Percentiles rank a stretch among this genome's conserved stretches.
phyloP scores from a whole-genome alignment of 2,797 vertebrate genomes.

The Galago senegalensis region DNA sequence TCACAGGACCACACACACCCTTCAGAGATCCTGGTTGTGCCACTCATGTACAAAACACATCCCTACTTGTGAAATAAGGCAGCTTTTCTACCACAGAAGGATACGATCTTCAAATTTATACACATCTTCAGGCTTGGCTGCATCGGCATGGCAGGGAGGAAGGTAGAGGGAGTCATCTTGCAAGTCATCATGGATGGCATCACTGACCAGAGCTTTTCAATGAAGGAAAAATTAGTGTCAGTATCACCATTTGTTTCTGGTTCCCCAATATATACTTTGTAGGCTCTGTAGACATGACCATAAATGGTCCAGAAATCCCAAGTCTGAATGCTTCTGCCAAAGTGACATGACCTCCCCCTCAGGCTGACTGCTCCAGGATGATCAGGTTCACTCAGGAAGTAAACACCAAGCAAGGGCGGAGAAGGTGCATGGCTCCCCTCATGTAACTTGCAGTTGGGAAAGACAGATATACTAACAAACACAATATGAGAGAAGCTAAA shows the following conservation, averaged over 20 bases:
- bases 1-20: not conserved
- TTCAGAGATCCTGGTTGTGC: not conserved
- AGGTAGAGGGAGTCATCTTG: slow-evolving; percentile 89
- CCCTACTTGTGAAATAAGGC: not conserved
- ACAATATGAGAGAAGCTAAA: not conserved
- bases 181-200: slow-evolving; percentile 90
- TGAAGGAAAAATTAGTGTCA: not conserved
- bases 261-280: not conserved
- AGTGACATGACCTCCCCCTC: not conserved
- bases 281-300: not conserved
- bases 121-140: slow-evolving; percentile 92
- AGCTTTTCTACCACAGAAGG: slow-evolving; percentile 86
- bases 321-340: not conserved
- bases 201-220: slow-evolving; percentile 92
- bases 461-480: not conserved
- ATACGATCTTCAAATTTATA: slow-evolving; percentile 96
- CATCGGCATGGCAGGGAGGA: slow-evolving; percentile 92
- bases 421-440: not conserved
- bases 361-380: not conserved
- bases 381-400: not conserved
- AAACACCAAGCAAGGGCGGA: not conserved
- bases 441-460: not conserved
- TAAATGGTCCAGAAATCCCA: not conserved
- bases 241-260: not conserved
- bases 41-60: accelerated